Base-by-base conservation (phyloP, 2,113 vertebrate genomes). In the Zapus hudsonius region DNA sequence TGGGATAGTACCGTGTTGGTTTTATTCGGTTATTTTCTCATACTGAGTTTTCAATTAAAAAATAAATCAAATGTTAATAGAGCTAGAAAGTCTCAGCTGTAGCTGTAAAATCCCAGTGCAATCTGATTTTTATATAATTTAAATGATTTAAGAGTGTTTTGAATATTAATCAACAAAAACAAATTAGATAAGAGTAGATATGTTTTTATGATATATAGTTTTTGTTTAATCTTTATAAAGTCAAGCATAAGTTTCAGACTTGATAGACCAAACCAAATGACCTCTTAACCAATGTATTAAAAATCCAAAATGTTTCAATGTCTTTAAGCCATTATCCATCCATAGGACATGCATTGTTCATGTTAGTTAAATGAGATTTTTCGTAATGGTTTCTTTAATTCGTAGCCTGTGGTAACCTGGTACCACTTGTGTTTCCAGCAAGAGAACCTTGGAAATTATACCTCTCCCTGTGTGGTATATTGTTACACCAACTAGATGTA, bases 131-230 rank as follows among this genome's bases (percentile, higher is more conserved):
- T 95, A 67, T 59, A 20, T 83, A 69, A 96, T 97, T 96, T 97
- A 93, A 96, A 67, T 81, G 93, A 91, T 92, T 91, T 95, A 84
- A 95, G 95, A 96, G 95, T 96, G 95, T 93, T 94, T 93, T 97
- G 94, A 97, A 89, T 92, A 82, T 89, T 97, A 96, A 96, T 88
- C 91, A 70, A 27, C 88, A 96, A 94, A 93, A 95, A 94, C 20
- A 89, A 63, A 6, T 61, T 44, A 59, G 55, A 57, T 63, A 73
- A 52, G 36, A 79, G n/a, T 67, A 61, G 11, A 25, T 31, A 7
- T 83, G 10, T 8, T 36, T 73, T 9, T 6, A 63, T 59, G 20
- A 13, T 80, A 29, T 57, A 10, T 52, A 64, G 5, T 89, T 88
- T 72, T 70, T 15, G 10, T 78, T 82, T 69, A 80, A 66, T 59